Evolutionary conservation across 1,140 invertebrate genomes (phyloP).

Genomic region (Conus betulinus): DNA sequence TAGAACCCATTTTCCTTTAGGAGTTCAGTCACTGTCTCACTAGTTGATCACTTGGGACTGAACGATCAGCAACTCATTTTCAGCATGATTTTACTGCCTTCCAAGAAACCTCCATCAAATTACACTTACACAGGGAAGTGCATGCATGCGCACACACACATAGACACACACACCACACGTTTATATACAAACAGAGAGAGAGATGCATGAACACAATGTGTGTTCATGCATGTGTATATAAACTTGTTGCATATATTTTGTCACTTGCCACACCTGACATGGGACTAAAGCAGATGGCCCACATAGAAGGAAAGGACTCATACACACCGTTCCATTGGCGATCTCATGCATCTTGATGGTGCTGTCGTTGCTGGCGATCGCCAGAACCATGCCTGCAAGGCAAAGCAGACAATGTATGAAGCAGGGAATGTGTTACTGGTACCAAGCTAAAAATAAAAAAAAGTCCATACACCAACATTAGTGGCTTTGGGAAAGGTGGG

Average conservation of each 20-base stretch:
- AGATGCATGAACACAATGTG: background rate
- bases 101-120: no score
- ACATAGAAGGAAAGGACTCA: background rate
- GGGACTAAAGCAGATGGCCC: background rate
- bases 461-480: no score
- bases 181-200: no score
- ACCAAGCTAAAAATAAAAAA: no score
- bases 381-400: conserved; percentile 65
- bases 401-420: background rate
- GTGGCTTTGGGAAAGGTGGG: no score
- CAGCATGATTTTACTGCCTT: no score
- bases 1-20: no score
- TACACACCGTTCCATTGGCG: conserved; percentile 69
- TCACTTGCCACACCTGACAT: background rate
- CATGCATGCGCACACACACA: background rate
- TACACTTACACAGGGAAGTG: background rate
- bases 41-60: no score
- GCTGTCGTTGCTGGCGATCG: conserved; percentile 73
- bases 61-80: no score
- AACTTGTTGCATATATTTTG: background rate
- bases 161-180: no score
- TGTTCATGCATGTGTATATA: background rate
- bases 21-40: no score
- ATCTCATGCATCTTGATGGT: conserved; percentile 75
- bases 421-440: background rate